Percentiles rank a stretch among this genome's conserved stretches.
These are phyloP conservation scores for Pyrochroa serraticornis DNA, from an alignment of 2,888 invertebrate genomes.

Conservation along the genomic window DNA sequence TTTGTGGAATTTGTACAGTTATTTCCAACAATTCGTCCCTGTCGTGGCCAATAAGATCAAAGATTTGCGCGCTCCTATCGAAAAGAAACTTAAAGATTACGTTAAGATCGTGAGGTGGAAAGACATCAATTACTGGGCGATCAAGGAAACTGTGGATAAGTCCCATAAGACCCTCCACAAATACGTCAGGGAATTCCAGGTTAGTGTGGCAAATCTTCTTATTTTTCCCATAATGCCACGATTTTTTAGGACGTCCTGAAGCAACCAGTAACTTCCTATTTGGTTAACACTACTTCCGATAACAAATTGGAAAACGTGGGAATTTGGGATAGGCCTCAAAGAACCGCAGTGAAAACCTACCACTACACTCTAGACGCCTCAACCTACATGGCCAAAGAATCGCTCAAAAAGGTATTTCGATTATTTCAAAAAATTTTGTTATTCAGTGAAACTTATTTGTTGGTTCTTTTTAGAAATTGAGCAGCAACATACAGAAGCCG, in stretches of 20 bases:
- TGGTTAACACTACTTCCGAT: slow-evolving; percentile 53
- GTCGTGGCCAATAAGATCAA: slow-evolving; percentile 71
- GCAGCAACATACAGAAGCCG: slow-evolving; percentile 14
- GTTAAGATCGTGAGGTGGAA: slow-evolving; percentile 95
- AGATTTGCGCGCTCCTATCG: slow-evolving; percentile 78
- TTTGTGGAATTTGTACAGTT: slow-evolving; percentile 82
- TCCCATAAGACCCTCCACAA: slow-evolving; percentile 88
- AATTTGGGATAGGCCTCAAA: slow-evolving; percentile 67
- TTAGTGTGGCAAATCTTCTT: slow-evolving; percentile 51
- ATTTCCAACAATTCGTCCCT: slow-evolving; percentile 79
- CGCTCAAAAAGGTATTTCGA: slow-evolving; percentile 39
- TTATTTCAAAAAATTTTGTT: no score
- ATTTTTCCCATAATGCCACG: slow-evolving; percentile 36
- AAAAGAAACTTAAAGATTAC: slow-evolving; percentile 90
- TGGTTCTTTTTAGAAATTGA: slow-evolving; percentile 15
- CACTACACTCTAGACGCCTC: slow-evolving; percentile 59
- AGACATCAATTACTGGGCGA: slow-evolving; percentile 92
- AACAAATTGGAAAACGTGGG: slow-evolving; percentile 61
- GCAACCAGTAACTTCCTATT: slow-evolving; percentile 59
- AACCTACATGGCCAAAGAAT: slow-evolving; percentile 46
- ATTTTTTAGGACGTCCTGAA: slow-evolving; percentile 62
- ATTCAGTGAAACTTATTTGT: no score
- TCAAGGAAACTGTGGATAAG: slow-evolving; percentile 87
- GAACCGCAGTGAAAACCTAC: slow-evolving; percentile 57
- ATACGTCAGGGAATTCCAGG: slow-evolving; percentile 84